Evolutionary conservation across 2,113 vertebrate species (phyloP).

Genomic region (human): DNA sequence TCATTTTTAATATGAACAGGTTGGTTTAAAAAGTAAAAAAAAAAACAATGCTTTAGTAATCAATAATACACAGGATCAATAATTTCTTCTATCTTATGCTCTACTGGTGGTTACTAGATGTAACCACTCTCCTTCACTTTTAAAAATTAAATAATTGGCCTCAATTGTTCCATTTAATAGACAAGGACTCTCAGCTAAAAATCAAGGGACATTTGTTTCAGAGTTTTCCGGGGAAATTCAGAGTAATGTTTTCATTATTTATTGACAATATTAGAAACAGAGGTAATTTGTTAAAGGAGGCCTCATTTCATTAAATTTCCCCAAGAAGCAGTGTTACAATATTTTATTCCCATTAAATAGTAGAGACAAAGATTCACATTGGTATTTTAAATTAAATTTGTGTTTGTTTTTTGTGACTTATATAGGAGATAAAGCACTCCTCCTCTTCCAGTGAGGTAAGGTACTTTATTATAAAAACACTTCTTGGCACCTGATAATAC

Average conservation of each 20-base stretch:
- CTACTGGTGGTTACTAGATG: neutral
- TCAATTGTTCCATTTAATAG: neutral
- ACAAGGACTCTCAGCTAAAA: neutral
- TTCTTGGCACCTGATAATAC: neutral
- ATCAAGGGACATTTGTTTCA: neutral
- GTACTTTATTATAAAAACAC: neutral
- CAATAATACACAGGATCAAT: neutral
- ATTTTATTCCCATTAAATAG: neutral
- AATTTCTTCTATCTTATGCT: neutral
- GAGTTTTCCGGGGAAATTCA: neutral
- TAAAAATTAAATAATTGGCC: neutral
- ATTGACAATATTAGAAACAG: neutral
- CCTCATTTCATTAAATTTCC: neutral
- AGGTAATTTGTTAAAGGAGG: neutral
- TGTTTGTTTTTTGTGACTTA: neutral
- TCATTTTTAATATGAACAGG: neutral
- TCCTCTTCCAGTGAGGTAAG: neutral
- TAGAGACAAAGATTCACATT: neutral
- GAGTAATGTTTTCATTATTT: neutral
- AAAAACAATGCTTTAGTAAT: neutral
- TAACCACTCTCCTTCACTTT: neutral
- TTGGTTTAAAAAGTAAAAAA: neutral
- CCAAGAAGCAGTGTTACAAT: neutral
- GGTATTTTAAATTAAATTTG: neutral
- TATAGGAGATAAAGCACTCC: neutral